Conservation (phyloP, 2,113 vertebrate species). For the Sinocyclocheilus grahami region DNA sequence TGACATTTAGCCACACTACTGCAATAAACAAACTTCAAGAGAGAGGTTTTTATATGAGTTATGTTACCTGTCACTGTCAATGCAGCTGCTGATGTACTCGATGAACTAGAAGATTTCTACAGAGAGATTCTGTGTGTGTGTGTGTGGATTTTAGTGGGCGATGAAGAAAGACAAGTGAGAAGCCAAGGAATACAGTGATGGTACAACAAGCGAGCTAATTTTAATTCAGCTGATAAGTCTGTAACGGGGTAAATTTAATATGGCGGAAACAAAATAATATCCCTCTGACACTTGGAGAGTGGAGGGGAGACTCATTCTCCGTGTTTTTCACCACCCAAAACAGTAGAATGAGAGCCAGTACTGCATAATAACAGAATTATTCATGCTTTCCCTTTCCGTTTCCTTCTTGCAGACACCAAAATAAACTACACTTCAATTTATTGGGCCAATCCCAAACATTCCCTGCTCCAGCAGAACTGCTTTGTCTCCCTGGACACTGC, state of each 20-base stretch:
- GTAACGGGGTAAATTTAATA: constrained; percentile 30
- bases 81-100: not conserved
- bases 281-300: constrained; percentile 7
- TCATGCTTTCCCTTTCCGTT: not conserved
- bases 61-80: constrained; percentile 5
- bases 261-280: constrained; percentile 27
- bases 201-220: constrained; percentile 27
- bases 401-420: constrained; percentile 22
- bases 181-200: constrained; percentile 15
- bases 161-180: not conserved
- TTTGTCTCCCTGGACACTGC: not conserved
- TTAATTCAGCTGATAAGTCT: constrained; percentile 30
- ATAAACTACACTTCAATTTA: constrained; percentile 30
- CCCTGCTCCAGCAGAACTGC: not conserved
- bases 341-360: not conserved
- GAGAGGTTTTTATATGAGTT: constrained; percentile 1
- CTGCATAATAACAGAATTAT: constrained; percentile 31
- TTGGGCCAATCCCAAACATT: constrained; percentile 14
- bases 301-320: not conserved
- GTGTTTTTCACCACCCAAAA: constrained; percentile 13
- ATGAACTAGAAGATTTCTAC: constrained; percentile 17
- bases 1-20: constrained; percentile 13
- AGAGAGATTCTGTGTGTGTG: not conserved
- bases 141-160: constrained; percentile 3
- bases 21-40: constrained; percentile 10